phyloP scores from a whole-genome alignment of 2,113 vertebrate genomes.

The Circaetus gallicus region DNA sequence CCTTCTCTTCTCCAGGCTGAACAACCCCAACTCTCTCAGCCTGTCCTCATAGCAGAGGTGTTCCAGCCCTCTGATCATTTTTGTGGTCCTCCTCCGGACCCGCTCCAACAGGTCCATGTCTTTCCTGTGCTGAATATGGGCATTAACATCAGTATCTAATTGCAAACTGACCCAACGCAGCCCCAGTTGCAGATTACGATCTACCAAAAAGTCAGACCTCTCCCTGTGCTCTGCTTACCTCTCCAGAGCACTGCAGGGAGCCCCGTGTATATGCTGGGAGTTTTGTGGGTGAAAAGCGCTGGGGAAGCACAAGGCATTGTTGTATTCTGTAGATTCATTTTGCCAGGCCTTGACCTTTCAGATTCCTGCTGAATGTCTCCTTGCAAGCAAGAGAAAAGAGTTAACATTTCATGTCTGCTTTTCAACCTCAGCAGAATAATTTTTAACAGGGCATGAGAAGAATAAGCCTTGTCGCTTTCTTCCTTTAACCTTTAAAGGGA shows the following conservation, averaged over 20 bases:
- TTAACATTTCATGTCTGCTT: background rate
- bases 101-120: background rate
- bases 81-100: background rate
- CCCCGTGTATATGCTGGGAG: accelerated
- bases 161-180: background rate
- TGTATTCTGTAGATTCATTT: background rate
- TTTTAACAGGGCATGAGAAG: background rate
- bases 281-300: background rate
- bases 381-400: background rate
- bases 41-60: background rate
- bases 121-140: background rate
- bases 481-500: constrained; percentile 13
- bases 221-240: background rate
- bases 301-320: background rate
- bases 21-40: background rate
- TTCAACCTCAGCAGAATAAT: background rate
- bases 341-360: background rate
- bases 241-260: background rate
- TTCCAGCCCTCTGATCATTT: background rate
- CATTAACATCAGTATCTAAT: background rate
- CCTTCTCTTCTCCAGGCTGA: background rate
- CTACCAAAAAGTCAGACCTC: background rate
- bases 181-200: background rate
- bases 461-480: background rate
- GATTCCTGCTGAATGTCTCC: background rate